phyloP scores from a whole-genome alignment of 1,140 invertebrate genomes.

The Caenorhabditis remanei region DNA sequence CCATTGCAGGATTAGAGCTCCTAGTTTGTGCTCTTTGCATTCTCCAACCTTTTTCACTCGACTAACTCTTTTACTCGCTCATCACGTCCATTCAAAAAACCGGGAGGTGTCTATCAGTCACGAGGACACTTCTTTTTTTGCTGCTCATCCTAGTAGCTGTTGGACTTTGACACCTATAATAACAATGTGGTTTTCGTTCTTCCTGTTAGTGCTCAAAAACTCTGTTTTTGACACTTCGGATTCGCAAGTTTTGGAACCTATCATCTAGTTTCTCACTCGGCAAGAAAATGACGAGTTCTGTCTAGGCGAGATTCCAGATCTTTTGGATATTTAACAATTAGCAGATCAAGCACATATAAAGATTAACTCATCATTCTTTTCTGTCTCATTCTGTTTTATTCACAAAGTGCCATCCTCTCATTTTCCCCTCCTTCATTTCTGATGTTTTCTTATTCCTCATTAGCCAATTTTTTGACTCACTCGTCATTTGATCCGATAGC shows the following conservation, averaged over 20 bases:
- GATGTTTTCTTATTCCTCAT: conserved; percentile 3
- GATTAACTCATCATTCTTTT: conserved; percentile 15
- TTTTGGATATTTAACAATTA: background rate
- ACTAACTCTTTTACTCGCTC: conserved; percentile 7
- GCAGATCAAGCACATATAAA: conserved; percentile 14
- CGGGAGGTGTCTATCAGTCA: conserved; percentile 40
- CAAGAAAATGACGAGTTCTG: conserved; percentile 5
- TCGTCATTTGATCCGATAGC: conserved; percentile 32
- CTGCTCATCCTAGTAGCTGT: conserved; percentile 10
- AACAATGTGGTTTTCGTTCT: conserved; percentile 40
- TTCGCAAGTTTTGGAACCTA: conserved; percentile 42
- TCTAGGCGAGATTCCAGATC: background rate
- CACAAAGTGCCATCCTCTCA: conserved; percentile 32
- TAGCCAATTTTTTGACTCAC: conserved; percentile 22
- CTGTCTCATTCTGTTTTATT: background rate
- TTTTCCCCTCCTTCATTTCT: conserved; percentile 5
- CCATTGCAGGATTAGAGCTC: background rate
- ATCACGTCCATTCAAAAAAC: conserved; percentile 28
- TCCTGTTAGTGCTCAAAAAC: conserved; percentile 8
- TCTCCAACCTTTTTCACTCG: conserved; percentile 31
- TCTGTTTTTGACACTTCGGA: conserved; percentile 28
- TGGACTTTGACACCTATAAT: conserved; percentile 43
- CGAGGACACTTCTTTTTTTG: background rate
- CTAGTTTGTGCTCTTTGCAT: conserved; percentile 26
- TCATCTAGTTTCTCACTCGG: background rate